Percentiles rank a stretch among this genome's conserved stretches.
Evolutionary conservation across 1,140 invertebrate species (phyloP).

Genomic region (Lepidurus packardi): DNA sequence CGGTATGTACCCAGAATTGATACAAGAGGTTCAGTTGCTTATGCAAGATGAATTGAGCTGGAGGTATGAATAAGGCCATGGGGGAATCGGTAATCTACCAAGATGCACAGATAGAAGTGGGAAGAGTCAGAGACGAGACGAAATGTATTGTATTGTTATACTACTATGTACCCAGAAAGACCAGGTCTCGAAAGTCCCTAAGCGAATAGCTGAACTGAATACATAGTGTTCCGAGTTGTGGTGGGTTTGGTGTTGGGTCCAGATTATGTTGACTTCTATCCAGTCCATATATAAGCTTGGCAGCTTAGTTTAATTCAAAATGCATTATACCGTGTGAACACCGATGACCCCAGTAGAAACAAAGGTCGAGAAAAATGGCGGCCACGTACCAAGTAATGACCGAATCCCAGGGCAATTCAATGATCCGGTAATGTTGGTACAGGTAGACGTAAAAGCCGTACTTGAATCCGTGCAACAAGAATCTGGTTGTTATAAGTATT

Average conservation of each 20-base stretch:
- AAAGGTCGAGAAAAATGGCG: conserved; percentile 73
- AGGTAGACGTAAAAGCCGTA: conserved; percentile 39
- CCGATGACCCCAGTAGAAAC: conserved; percentile 87
- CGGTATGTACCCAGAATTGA: conserved; percentile 52
- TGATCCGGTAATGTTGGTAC: conserved; percentile 41
- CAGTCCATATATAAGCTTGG: no score
- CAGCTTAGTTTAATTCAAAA: not conserved
- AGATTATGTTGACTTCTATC: no score
- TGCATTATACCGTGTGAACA: conserved; percentile 67
- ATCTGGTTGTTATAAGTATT: no score
- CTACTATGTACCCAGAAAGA: no score
- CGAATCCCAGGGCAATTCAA: conserved; percentile 68
- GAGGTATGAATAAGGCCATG: conserved; percentile 48
- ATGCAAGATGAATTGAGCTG: conserved; percentile 40
- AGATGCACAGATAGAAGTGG: not conserved
- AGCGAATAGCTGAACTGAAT: conserved; percentile 46
- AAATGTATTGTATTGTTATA: no score
- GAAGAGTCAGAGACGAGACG: not conserved
- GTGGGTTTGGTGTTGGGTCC: conserved; percentile 48
- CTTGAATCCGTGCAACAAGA: no score
- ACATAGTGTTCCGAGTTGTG: conserved; percentile 44
- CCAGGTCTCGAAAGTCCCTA: conserved; percentile 43
- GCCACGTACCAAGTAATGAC: conserved; percentile 69
- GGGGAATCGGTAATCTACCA: conserved; percentile 44
- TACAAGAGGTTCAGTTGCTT: conserved; percentile 48